phyloP scores from a whole-genome alignment of 30 jellyfish, hydroid and myxozoan genomes.

The Hydractinia echinata region DNA sequence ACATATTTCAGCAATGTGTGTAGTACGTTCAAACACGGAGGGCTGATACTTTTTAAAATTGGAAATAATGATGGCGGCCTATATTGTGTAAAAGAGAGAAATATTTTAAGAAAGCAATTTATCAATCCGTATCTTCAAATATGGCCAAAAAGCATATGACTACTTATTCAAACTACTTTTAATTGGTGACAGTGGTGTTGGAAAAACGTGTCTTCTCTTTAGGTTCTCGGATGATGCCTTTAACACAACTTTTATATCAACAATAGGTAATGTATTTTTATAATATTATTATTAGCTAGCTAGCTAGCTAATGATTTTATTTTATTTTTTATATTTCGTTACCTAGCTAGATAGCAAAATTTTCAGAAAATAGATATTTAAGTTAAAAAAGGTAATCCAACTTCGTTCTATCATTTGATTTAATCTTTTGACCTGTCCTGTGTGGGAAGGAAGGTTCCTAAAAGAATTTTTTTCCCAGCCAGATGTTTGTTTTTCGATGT shows the following conservation, averaged over 20 bases:
- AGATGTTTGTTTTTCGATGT: too few species aligned
- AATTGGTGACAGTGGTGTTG: constrained; percentile 45
- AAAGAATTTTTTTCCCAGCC: too few species aligned
- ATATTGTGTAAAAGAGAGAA: constrained; percentile 3
- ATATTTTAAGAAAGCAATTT: background rate
- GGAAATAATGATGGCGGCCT: too few species aligned
- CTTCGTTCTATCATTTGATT: too few species aligned
- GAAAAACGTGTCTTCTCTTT: constrained; percentile 33
- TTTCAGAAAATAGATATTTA: too few species aligned
- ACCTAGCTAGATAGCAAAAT: too few species aligned
- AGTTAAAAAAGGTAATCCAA: too few species aligned
- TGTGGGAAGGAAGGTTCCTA: too few species aligned
- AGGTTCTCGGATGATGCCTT: constrained; percentile 41
- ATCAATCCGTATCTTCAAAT: background rate
- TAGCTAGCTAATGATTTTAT: too few species aligned
- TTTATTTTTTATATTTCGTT: too few species aligned
- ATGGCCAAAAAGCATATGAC: constrained; percentile 43
- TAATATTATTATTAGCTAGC: too few species aligned
- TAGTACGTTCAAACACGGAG: constrained; percentile 7
- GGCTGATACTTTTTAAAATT: background rate
- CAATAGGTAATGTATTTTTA: constrained; percentile 16
- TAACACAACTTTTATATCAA: constrained; percentile 35
- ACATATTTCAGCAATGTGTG: background rate
- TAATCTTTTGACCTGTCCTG: too few species aligned
- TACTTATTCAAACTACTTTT: constrained; percentile 29